Base-by-base conservation (phyloP, 2,113 vertebrate genomes). In the Cyanistes caeruleus region DNA sequence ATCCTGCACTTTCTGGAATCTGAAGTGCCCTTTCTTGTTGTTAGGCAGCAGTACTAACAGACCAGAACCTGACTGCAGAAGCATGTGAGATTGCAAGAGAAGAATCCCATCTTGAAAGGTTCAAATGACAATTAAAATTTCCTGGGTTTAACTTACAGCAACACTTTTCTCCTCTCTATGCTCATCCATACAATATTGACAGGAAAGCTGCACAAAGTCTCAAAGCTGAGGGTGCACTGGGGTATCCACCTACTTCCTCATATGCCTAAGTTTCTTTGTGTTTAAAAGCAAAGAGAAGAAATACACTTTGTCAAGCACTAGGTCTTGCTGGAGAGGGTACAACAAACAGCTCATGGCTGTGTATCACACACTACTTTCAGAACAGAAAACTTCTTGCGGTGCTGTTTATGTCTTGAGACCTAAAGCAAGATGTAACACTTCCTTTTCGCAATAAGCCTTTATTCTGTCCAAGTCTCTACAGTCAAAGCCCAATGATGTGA, bases 1-100 rank as follows among this genome's bases (percentile, higher is more conserved):
- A 4, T 79, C 59, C 56, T 49, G 27, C 4, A 15, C 89, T 87
- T 92, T 89, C 87, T 95, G 93, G 87, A 89, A 82, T 89, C 65
- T 76, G 65, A 82, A 84, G 86, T 72, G 81, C 58, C 31, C 65
- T 79, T 87, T 82, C 58, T 84, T 78, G 44, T 91, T 87, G 60
- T 87, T 82, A 91, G 84, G 80, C 93, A 95, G 93, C 69, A 87
- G 48, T 31, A 76, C 64, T 78, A 78, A 89, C 73, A 95, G 69
- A 84, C 25, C 60, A 59, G 68, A 79, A 62, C 25, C 58, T n/a
- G 84, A 76, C 11, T 44, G 81, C 87, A 89, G 64, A 78, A 68
- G 41, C 49, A 76, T 17, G 55, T 87, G 28, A 87, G n/a, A 73
- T 9, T 75, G 65, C 62, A 79, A 60, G 92, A 82, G 75, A 80